Evolutionary conservation across 2,888 invertebrate genomes (phyloP).

Genomic region (Stegana nigrithorax): DNA sequence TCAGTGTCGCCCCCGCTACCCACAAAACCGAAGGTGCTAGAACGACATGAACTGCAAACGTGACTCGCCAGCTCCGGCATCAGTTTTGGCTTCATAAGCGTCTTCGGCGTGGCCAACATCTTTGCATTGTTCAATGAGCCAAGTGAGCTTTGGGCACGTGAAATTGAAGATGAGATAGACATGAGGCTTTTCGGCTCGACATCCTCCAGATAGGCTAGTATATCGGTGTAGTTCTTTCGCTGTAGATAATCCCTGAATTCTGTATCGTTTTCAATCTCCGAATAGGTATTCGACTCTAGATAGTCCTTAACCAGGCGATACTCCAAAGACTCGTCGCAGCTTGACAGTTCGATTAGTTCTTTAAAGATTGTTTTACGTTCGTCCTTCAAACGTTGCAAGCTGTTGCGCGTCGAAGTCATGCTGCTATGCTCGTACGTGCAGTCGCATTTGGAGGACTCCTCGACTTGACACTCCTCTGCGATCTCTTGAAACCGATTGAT

Average conservation of each 20-base stretch:
- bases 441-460: neutral
- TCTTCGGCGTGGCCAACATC: constrained; percentile 56
- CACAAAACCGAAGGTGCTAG: constrained; percentile 16
- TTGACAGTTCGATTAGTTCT: constrained; percentile 61
- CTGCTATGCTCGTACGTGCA: constrained; percentile 18
- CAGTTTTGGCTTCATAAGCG: constrained; percentile 45
- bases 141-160: constrained; percentile 59
- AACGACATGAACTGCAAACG: constrained; percentile 50
- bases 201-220: constrained; percentile 63
- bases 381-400: constrained; percentile 52
- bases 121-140: constrained; percentile 58
- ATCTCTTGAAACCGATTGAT: constrained; percentile 54
- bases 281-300: constrained; percentile 66
- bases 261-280: constrained; percentile 66
- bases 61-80: constrained; percentile 42
- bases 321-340: constrained; percentile 66
- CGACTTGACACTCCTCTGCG: constrained; percentile 37
- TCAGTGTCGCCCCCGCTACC: neutral
- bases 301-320: constrained; percentile 66
- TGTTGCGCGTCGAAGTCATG: constrained; percentile 42
- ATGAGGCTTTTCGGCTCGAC: constrained; percentile 50
- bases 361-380: constrained; percentile 61
- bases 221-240: constrained; percentile 66
- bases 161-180: constrained; percentile 55
- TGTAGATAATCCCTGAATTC: constrained; percentile 66